These are phyloP conservation scores for Heliornis fulica DNA, from an alignment of 2,113 vertebrate genomes.

Conservation along the genomic window DNA sequence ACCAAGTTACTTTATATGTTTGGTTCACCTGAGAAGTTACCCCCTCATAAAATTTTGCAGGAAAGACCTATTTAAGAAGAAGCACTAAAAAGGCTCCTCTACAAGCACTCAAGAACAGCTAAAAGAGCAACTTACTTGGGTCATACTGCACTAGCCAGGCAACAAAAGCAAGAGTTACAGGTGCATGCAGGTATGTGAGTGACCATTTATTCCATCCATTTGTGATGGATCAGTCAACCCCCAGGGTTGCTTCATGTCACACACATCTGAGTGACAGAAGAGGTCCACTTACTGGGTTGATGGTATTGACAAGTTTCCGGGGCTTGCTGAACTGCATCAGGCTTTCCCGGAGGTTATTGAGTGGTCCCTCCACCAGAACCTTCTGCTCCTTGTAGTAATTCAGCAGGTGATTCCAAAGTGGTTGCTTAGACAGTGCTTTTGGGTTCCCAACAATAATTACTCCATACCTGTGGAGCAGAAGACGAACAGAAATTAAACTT, in stretches of 20 bases:
- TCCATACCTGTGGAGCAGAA: constrained; percentile 79
- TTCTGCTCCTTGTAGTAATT: constrained; percentile 99
- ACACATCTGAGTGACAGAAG: not conserved
- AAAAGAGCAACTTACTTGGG: not conserved
- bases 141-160: not conserved
- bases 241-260: not conserved
- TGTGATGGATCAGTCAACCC: accelerated
- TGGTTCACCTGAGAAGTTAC: not conserved
- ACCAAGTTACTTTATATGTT: not conserved
- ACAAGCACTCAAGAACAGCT: not conserved
- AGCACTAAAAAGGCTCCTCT: not conserved
- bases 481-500: not conserved
- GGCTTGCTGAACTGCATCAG: constrained; percentile 99
- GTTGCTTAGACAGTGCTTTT: constrained; percentile 96
- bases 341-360: constrained; percentile 98
- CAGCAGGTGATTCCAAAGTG: constrained; percentile 96
- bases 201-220: not conserved
- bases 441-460: constrained; percentile 99
- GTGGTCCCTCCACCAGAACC: constrained; percentile 94
- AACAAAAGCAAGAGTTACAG: not conserved
- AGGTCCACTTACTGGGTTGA: constrained; percentile 88
- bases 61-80: not conserved
- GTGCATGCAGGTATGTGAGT: not conserved
- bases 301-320: constrained; percentile 95
- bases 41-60: not conserved